Base-by-base conservation (phyloP, 2,113 vertebrate species). In the Neoarius graeffei region DNA sequence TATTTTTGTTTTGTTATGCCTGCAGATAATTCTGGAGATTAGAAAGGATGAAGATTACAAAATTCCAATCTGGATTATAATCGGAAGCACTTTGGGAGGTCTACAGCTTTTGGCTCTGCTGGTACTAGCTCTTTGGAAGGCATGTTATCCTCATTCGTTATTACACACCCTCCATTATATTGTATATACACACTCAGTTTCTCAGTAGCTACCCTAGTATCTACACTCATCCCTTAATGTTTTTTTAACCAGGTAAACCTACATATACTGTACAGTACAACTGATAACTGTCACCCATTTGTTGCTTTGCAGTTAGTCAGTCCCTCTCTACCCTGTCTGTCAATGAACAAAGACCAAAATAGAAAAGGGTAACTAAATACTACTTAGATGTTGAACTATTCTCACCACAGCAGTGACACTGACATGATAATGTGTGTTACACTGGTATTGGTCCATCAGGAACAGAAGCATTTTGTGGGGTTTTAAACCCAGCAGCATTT, bases 71-170 rank as follows among this genome's bases (percentile, higher is more conserved):
- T 98, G 97, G 97, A 97, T 99, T 88, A 96, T 99, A 57, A 90
- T 99, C 30, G 97, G 97, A 2, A 99, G 98, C 93, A 95, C 96
- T 0, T 82, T 99, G 13, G 98, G 98, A 3, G 98, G 98, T 0
- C 94, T 99, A 85, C 93, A 98, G 91, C 95, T 99, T 6, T 94
- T 99, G 83, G 96, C 96, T 1, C 92, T 99, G 83, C 94, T 99
- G 0, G 95, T 98, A 27, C 95, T 99, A 1, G 96, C 86, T 0
- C 95, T 99, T 19, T 99, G 98, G 98, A 98, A 97, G 98, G 98
- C 98, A 91, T 95, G 91, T 56, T 66, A 14, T 57, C 15, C 59
- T 84, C 56, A 84, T 79, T 84, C 42, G 57, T 79, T 79, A 77
- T 30, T 83, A 50, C 52, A 69, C 20, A 76, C 5, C 5, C 15